Evolutionary conservation across 2,888 invertebrate genomes (phyloP).

Genomic region (Rhynchonema sp.): DNA sequence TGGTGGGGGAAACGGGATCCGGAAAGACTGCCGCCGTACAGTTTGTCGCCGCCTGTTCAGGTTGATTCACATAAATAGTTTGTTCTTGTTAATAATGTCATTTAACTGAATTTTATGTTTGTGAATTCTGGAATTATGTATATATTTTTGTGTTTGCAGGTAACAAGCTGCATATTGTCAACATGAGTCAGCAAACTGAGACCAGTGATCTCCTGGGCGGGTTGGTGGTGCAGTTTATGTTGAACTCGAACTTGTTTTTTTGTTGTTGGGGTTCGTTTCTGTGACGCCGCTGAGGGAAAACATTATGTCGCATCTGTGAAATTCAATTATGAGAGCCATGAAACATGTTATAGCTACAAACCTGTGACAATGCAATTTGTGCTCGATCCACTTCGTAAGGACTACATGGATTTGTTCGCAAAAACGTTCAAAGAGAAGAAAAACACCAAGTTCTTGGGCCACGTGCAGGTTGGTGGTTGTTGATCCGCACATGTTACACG

Average conservation of each 20-base stretch:
- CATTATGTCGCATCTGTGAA: too few relatives aligned
- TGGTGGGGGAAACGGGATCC: slow-evolving; percentile 95
- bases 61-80: too few relatives aligned
- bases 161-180: slow-evolving; percentile 71
- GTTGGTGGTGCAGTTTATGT: slow-evolving; percentile 10
- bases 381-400: slow-evolving; percentile 55
- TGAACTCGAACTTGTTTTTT: too few relatives aligned
- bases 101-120: too few relatives aligned
- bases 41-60: slow-evolving; percentile 57
- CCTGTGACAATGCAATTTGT: slow-evolving; percentile 74
- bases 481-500: too few relatives aligned
- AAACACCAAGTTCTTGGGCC: slow-evolving; percentile 59
- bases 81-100: too few relatives aligned
- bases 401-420: slow-evolving; percentile 62
- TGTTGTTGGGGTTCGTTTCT: too few relatives aligned
- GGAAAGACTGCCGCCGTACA: slow-evolving; percentile 92
- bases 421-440: slow-evolving; percentile 52
- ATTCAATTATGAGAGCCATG: too few relatives aligned
- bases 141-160: too few relatives aligned
- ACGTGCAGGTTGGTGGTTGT: slow-evolving; percentile 47
- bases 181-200: slow-evolving; percentile 98
- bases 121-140: too few relatives aligned
- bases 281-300: too few relatives aligned
- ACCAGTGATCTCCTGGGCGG: slow-evolving; percentile 88
- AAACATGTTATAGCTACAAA: slow-evolving; percentile 46